Conservation (phyloP, 2,888 invertebrate species). For the Idaea aversata region DNA sequence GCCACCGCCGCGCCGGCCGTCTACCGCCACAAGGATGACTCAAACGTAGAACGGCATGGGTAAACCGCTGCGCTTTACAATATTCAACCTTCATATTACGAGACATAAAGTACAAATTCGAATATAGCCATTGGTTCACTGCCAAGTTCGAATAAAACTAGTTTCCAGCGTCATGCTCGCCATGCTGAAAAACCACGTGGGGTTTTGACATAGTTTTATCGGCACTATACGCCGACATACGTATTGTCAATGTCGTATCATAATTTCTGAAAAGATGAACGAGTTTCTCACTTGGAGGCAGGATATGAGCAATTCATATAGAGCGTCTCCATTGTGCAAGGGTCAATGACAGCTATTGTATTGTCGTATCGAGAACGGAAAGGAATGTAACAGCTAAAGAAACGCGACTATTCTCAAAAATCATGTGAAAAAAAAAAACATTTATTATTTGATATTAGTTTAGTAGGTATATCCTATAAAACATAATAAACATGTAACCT, state of each 20-base stretch:
- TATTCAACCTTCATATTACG: constrained; percentile 25
- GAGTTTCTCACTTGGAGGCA: constrained; percentile 42
- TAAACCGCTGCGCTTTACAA: constrained; percentile 24
- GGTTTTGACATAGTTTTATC: constrained; percentile 48
- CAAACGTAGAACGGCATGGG: constrained; percentile 49
- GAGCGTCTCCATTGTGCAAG: constrained; percentile 44
- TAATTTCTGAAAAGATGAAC: constrained; percentile 34
- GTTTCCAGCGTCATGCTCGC: constrained; percentile 59
- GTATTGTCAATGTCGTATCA: constrained; percentile 14
- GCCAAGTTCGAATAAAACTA: constrained; percentile 72
- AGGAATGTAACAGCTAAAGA: not conserved
- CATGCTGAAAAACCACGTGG: constrained; percentile 55
- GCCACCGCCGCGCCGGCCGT: too few species aligned
- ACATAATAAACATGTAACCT: too few species aligned
- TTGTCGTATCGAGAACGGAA: constrained; percentile 21
- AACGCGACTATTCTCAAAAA: not conserved
- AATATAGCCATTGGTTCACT: constrained; percentile 47
- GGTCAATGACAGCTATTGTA: constrained; percentile 62
- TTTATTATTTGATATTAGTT: not conserved
- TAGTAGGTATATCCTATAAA: too few species aligned
- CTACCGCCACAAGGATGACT: constrained; percentile 51
- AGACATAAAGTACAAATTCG: constrained; percentile 32
- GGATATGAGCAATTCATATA: constrained; percentile 67
- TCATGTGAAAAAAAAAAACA: not conserved
- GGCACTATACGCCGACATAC: constrained; percentile 11